Base-by-base conservation (phyloP, 2,113 vertebrate species). In the Tragelaphus buxtoni region DNA sequence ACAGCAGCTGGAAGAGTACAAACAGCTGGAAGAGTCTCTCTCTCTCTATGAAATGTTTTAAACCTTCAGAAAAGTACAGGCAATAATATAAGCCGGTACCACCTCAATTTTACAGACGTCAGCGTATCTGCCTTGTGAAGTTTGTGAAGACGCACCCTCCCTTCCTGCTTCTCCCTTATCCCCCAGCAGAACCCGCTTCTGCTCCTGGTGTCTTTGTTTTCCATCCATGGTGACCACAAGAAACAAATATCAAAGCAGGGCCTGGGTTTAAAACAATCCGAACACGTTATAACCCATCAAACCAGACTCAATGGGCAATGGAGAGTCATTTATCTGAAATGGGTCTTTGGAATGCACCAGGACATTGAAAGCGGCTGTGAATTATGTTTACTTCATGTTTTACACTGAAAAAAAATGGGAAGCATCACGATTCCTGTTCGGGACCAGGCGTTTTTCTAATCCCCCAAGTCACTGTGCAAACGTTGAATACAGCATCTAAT, bases 291-390 rank as follows among this genome's bases (percentile, higher is more conserved):
- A 79, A 80, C 17, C 69, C 90, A 87, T 96, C 53, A 80, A 55
- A 90, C 53, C 56, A 28, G 69, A 72, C 53, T 74, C 83, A 93
- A 72, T 17, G 89, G 83, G 47, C 83, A 35, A 65, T 91, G 30
- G 56, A 88, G 79, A 94, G 74, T 90, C 47, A 58, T 94, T 96
- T 92, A 61, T 96, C 94, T 96, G 87, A 96, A 95, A 88, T 42
- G 94, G 61, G 81, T 90, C 85, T 95, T 65, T 61, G 65, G 93
- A 56, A 83, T 39, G 65, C 91, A 76, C 14, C 61, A 32, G 93
- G 69, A 56, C 81, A 69, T 96, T 86, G 74, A 65, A 79, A 92
- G 80, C 56, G 69, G 49, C 74, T 35, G 80, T 72, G 74, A 93
- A 61, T 95, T 84, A 65, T 90, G 85, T 89, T 42, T 12, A 47